These are phyloP conservation scores for Podarcis muralis DNA, from an alignment of 2,113 vertebrate species.

Conservation along the genomic window DNA sequence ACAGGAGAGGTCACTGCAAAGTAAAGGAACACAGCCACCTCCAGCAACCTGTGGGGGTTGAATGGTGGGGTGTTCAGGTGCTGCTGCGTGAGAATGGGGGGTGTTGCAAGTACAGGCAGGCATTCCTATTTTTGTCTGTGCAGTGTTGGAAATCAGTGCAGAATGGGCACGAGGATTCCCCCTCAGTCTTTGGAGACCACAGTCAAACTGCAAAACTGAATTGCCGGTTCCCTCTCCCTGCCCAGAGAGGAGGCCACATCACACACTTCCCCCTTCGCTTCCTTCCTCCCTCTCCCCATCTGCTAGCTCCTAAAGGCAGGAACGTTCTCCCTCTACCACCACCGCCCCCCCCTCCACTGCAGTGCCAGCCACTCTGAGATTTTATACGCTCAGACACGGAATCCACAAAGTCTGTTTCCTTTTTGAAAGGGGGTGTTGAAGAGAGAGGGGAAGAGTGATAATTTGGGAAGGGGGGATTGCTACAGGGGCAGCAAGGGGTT, in stretches of 20 bases:
- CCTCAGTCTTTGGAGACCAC: background rate
- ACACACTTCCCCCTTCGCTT: background rate
- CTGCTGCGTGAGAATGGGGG: background rate
- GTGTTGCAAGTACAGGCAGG: background rate
- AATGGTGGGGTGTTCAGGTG: background rate
- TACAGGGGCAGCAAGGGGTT: background rate
- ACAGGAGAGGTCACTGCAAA: background rate
- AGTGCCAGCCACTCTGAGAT: background rate
- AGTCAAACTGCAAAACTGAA: background rate
- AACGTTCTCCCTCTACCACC: background rate
- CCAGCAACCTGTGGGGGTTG: background rate
- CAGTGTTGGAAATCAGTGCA: background rate
- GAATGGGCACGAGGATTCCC: background rate
- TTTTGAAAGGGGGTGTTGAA: background rate
- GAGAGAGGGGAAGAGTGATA: background rate
- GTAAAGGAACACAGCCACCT: background rate
- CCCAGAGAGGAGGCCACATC: background rate
- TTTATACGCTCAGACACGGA: background rate
- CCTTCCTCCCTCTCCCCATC: background rate
- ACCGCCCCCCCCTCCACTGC: background rate
- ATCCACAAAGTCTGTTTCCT: background rate
- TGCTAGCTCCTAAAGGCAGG: conserved; percentile 6
- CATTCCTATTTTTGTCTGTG: background rate
- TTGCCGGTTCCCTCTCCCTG: background rate
- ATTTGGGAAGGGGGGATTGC: background rate